These are phyloP conservation scores for Virgularia gustaviana DNA, from an alignment of 92 coral and sea anemone species.

Conservation along the genomic window DNA sequence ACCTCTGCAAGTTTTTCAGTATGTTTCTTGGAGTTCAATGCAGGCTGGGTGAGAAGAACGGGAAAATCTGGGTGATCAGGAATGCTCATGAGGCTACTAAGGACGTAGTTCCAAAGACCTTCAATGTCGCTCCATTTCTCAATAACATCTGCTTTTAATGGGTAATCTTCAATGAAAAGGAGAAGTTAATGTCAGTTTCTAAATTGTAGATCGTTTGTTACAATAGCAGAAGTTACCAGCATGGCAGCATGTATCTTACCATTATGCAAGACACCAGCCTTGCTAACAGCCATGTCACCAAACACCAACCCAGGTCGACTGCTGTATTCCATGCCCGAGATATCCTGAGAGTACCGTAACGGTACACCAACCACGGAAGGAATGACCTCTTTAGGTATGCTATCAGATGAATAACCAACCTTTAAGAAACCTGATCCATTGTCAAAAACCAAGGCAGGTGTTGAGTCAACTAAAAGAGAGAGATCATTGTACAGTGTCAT, in stretches of 20 bases:
- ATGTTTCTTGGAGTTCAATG: slow-evolving; percentile 65
- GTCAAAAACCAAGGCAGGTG: slow-evolving; percentile 77
- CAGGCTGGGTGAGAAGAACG: slow-evolving; percentile 72
- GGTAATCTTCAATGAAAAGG: slow-evolving; percentile 59
- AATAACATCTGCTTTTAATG: slow-evolving; percentile 76
- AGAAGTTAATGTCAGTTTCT: neutral
- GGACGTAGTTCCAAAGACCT: slow-evolving; percentile 84
- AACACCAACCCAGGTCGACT: slow-evolving; percentile 56
- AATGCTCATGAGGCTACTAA: slow-evolving; percentile 61
- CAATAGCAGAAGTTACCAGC: neutral
- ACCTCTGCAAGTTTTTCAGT: slow-evolving; percentile 96
- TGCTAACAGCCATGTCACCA: slow-evolving; percentile 67
- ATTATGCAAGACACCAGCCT: slow-evolving; percentile 80
- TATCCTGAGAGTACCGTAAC: slow-evolving; percentile 78
- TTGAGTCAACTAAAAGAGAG: slow-evolving; percentile 51
- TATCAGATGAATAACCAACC: slow-evolving; percentile 78
- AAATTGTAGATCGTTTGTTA: neutral
- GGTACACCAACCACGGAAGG: slow-evolving; percentile 80
- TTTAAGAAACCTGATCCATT: slow-evolving; percentile 82
- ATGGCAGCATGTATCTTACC: slow-evolving; percentile 52
- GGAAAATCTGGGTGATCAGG: slow-evolving; percentile 78
- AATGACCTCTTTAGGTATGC: slow-evolving; percentile 67
- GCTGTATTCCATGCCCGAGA: slow-evolving; percentile 73
- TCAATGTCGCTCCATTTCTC: slow-evolving; percentile 92
- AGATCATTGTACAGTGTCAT: neutral